These are phyloP conservation scores for Athripsodes cinereus DNA, from an alignment of 2,888 invertebrate species.

Conservation along the genomic window DNA sequence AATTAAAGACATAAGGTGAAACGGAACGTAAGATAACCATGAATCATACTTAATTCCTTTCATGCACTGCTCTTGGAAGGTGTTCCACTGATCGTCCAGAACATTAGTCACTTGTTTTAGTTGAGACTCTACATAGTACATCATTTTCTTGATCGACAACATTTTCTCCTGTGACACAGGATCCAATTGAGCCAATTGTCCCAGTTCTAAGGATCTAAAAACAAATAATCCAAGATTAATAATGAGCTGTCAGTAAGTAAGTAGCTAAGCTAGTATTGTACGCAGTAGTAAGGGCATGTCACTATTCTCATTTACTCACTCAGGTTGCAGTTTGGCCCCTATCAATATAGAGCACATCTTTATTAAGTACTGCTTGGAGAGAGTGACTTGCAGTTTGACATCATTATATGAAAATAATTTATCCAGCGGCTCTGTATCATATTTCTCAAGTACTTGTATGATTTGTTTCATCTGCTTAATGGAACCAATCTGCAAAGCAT, in stretches of 20 bases:
- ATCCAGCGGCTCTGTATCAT: slow-evolving; percentile 36
- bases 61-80: slow-evolving; percentile 49
- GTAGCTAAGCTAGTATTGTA: too few relatives aligned
- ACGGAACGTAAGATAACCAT: background rate
- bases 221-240: too few relatives aligned
- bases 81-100: slow-evolving; percentile 73
- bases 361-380: slow-evolving; percentile 43
- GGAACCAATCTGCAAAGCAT: slow-evolving; percentile 21
- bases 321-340: slow-evolving; percentile 43
- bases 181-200: slow-evolving; percentile 50
- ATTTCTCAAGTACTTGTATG: slow-evolving; percentile 31
- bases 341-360: slow-evolving; percentile 44
- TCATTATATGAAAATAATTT: slow-evolving; percentile 42
- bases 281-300: too few relatives aligned
- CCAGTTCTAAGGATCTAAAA: slow-evolving; percentile 37
- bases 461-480: slow-evolving; percentile 23
- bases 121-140: slow-evolving; percentile 70
- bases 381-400: slow-evolving; percentile 38
- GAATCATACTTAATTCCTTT: slow-evolving; percentile 39
- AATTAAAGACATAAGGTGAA: background rate
- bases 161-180: slow-evolving; percentile 63
- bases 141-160: slow-evolving; percentile 60
- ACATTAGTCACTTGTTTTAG: slow-evolving; percentile 64
- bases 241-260: too few relatives aligned
- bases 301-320: slow-evolving; percentile 39